Percentiles rank a stretch among this genome's conserved stretches.
Evolutionary conservation across 2,113 vertebrate genomes (phyloP).

Genomic region (Cichladusa arquata): DNA sequence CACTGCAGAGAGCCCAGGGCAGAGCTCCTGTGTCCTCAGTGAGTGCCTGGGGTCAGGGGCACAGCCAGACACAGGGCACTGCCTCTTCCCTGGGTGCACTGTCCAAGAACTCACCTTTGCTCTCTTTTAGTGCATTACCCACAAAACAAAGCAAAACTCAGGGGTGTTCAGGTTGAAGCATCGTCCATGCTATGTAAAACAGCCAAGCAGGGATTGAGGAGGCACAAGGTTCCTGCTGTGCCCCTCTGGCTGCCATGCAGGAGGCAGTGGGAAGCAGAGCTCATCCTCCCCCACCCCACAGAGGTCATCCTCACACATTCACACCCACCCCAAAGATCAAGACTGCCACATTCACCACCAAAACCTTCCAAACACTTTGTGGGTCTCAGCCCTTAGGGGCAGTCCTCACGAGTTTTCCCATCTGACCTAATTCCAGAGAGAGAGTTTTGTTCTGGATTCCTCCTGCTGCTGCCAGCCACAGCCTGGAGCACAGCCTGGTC

Average conservation of each 20-base stretch:
- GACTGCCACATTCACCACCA: not conserved
- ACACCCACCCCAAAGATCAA: not conserved
- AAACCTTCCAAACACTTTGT: not conserved
- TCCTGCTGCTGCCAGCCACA: rapidly evolving
- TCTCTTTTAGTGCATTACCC: not conserved
- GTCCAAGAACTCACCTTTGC: not conserved
- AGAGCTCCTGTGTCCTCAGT: not conserved
- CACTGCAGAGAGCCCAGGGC: not conserved
- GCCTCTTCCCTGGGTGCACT: not conserved
- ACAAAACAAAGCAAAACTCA: not conserved
- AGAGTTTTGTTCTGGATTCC: not conserved
- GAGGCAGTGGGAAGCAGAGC: not conserved
- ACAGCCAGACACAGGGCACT: rapidly evolving
- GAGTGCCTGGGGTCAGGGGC: not conserved
- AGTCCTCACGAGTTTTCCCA: not conserved
- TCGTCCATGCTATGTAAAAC: rapidly evolving
- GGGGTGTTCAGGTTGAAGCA: not conserved
- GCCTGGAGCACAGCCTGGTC: rapidly evolving
- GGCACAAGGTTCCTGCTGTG: not conserved
- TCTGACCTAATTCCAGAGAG: not conserved
- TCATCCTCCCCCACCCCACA: not conserved
- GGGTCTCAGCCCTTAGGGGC: not conserved
- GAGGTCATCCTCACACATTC: not conserved
- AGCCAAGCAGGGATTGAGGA: not conserved
- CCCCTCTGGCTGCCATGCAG: not conserved